These are phyloP conservation scores for Acanthis flammea DNA, from an alignment of 2,797 vertebrate genomes.

Conservation along the genomic window DNA sequence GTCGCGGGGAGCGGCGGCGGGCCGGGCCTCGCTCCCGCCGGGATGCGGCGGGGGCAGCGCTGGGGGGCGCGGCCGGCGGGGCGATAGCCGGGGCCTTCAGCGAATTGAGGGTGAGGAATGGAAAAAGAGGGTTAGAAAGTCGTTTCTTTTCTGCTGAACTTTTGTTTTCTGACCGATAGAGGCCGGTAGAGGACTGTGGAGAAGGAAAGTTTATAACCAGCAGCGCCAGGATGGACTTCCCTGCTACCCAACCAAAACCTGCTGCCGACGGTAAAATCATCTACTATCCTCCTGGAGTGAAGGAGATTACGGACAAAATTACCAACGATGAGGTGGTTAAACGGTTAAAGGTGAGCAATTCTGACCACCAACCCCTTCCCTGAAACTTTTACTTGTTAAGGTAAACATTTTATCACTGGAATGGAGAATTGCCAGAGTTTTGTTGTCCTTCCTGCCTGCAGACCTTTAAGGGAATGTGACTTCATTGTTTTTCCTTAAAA, in stretches of 20 bases:
- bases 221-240: conserved; percentile 92
- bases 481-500: neutral
- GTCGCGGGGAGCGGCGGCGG: neutral
- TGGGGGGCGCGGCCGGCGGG: neutral
- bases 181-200: conserved; percentile 97
- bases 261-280: conserved; percentile 88
- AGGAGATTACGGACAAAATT: conserved; percentile 98
- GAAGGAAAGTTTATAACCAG: conserved; percentile 77
- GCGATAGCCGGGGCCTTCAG: conserved; percentile 30
- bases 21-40: neutral
- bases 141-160: conserved; percentile 87
- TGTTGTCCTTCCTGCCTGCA: neutral
- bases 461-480: neutral
- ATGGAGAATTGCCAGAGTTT: neutral
- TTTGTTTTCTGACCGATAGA: conserved; percentile 99
- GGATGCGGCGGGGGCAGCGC: neutral
- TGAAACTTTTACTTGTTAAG: neutral
- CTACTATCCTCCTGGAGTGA: conserved; percentile 97
- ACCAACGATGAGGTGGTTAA: conserved; percentile 98
- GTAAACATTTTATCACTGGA: neutral
- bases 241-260: conserved; percentile 86
- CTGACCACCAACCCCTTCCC: neutral
- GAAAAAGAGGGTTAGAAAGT: conserved; percentile 81
- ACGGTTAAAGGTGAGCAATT: conserved; percentile 88
- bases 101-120: conserved; percentile 74